Percentiles rank a stretch among this genome's conserved stretches.
These are phyloP conservation scores for Drosophila setosimentum DNA, from an alignment of 2,888 invertebrate species.

Conservation along the genomic window DNA sequence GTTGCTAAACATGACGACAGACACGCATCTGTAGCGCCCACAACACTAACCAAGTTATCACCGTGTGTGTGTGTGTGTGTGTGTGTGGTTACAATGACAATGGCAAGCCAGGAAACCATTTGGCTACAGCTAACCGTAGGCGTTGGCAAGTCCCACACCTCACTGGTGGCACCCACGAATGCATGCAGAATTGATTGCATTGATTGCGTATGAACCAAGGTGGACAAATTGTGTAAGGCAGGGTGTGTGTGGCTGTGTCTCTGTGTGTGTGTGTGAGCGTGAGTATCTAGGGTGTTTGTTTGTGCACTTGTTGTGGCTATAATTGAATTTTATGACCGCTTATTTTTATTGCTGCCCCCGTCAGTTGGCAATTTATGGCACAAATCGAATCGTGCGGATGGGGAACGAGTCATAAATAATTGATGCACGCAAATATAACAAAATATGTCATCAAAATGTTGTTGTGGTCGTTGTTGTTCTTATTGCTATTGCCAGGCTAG, in stretches of 20 bases:
- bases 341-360: conserved; percentile 72
- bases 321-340: conserved; percentile 79
- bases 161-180: conserved; percentile 18
- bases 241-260: conserved; percentile 6
- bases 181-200: conserved; percentile 76
- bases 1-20: conserved; percentile 39
- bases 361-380: conserved; percentile 74
- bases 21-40: conserved; percentile 6
- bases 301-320: conserved; percentile 76
- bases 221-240: conserved; percentile 3
- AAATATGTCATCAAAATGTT: conserved; percentile 68
- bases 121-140: conserved; percentile 31
- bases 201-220: conserved; percentile 53
- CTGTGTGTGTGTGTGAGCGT: conserved; percentile 22
- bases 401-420: conserved; percentile 62
- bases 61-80: conserved; percentile 15
- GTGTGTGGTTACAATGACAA: conserved; percentile 45
- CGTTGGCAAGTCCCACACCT: neutral
- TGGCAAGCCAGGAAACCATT: conserved; percentile 47
- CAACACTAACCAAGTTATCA: conserved; percentile 55
- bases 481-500: conserved; percentile 31
- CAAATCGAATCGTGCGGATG: conserved; percentile 60
- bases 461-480: conserved; percentile 1
- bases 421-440: conserved; percentile 75
- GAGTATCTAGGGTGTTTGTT: conserved; percentile 39